Percentiles rank a stretch among this genome's conserved stretches.
These are phyloP conservation scores for Phengaris alcon DNA, from an alignment of 2,888 invertebrate species.

Conservation along the genomic window DNA sequence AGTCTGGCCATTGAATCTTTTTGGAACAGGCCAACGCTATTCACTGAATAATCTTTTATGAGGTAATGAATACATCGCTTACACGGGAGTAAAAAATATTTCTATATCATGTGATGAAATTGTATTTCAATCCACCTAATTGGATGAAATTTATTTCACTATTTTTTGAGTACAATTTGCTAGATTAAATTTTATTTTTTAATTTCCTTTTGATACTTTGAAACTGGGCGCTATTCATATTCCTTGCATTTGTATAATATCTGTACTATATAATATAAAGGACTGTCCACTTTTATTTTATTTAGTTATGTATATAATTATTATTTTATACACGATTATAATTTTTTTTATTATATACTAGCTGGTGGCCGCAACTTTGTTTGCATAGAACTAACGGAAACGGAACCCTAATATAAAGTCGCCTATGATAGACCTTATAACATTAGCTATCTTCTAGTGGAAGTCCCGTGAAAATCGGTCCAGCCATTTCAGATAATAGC, in stretches of 20 bases:
- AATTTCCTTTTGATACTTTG: constrained; percentile 3
- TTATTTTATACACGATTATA: no score
- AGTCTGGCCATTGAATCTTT: constrained; percentile 31
- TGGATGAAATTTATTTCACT: no score
- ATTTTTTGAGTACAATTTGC: constrained; percentile 9
- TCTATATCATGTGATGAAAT: constrained; percentile 21
- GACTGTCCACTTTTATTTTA: no score
- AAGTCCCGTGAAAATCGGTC: no score
- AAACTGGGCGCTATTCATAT: neutral
- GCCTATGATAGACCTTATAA: no score
- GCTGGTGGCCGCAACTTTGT: no score
- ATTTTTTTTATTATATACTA: no score
- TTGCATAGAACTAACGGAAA: no score
- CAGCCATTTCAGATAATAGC: no score
- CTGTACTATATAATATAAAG: neutral
- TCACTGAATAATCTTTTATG: constrained; percentile 35
- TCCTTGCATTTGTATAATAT: neutral
- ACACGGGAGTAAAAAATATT: constrained; percentile 33
- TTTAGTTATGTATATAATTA: no score
- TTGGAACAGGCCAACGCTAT: constrained; percentile 29
- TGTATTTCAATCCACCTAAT: constrained; percentile 20
- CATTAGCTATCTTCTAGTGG: no score
- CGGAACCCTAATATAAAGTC: no score
- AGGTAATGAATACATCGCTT: constrained; percentile 35
- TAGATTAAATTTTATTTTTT: constrained; percentile 12